These are phyloP conservation scores for Anoplopoma fimbria DNA, from an alignment of 2,113 vertebrate species.

Conservation along the genomic window DNA sequence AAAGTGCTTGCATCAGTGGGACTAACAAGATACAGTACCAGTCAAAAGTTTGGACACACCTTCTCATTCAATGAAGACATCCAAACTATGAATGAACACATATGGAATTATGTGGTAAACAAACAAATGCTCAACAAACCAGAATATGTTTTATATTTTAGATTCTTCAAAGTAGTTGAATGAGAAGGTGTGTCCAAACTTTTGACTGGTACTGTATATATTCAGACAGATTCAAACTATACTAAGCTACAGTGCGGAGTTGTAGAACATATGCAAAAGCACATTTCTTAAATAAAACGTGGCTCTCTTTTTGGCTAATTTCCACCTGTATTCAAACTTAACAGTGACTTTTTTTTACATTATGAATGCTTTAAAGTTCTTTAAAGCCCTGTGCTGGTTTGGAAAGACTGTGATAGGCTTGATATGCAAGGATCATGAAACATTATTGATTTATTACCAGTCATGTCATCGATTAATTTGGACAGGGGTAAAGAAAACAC, in stretches of 20 bases:
- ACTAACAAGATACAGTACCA: not conserved
- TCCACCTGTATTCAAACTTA: not conserved
- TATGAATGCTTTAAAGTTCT: slow-evolving; percentile 15
- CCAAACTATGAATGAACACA: too few relatives aligned
- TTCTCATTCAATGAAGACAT: too few relatives aligned
- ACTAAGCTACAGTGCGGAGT: too few relatives aligned
- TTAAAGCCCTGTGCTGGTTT: not conserved
- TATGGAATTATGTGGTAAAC: too few relatives aligned
- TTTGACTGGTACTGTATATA: too few relatives aligned
- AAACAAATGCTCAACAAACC: too few relatives aligned
- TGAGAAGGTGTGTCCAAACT: too few relatives aligned
- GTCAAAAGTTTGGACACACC: too few relatives aligned
- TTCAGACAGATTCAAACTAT: not conserved
- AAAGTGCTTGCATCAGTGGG: not conserved
- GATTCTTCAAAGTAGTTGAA: too few relatives aligned
- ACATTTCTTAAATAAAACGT: not conserved
- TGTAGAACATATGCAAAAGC: too few relatives aligned
- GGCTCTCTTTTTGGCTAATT: not conserved
- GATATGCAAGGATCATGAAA: slow-evolving; percentile 34
- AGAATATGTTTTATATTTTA: too few relatives aligned
- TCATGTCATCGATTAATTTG: slow-evolving; percentile 50
- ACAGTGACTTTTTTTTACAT: not conserved
- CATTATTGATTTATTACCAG: slow-evolving; percentile 30
- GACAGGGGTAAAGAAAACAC: not conserved
- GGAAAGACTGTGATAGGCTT: slow-evolving; percentile 35